Base-by-base conservation (phyloP, 2,113 vertebrate genomes). In the Hoplias malabaricus region DNA sequence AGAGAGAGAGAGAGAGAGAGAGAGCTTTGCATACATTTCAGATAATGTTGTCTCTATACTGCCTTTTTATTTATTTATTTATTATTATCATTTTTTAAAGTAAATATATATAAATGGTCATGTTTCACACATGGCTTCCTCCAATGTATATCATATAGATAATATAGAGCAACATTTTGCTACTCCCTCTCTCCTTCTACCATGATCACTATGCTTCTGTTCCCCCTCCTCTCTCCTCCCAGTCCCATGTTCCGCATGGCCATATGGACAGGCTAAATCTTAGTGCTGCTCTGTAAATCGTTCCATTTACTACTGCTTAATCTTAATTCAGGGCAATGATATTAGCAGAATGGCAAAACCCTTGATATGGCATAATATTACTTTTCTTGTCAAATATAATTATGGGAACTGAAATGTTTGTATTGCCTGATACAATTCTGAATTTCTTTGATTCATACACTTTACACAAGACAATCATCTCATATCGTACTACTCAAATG, bases 191-290 rank as follows among this genome's bases (percentile, higher is more conserved):
- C 67, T 10, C 11, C 40, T 23, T 10, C 54, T 57, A 12, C 54
- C 11, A 57, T 19, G n/a, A 16, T n/a, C 33, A 36, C 33, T 19
- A 5, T n/a, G 16, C 12, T 36, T 62, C 27, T 33, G 2, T 34
- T 33, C 54, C 25, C 36, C 11, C 6, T 34, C 12, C 21, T 23
- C 9, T 21, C 63, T 36, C 69, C 56, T 21, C 59, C 67, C 43
- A 59, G 31, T 27, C 27, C 23, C 7, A 21, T 14, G 40, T 31
- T 46, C 67, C 43, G 42, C 29, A 42, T 48, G 46, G 57, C 69
- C 67, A 75, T 74, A 79, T 70, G 34, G 71, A 71, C 80, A n/a
- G 5, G 57, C 68, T 73, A 48, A 79, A 78, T 50, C 57, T 63
- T 66, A 36, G 34, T 54, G 33, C 43, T 43, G 25, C 66, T 43